A percentile compares a stretch with the other conserved stretches of the same genome.
Evolutionary conservation across 2,113 vertebrate species (phyloP).

Genomic region (Vulpes lagopus): DNA sequence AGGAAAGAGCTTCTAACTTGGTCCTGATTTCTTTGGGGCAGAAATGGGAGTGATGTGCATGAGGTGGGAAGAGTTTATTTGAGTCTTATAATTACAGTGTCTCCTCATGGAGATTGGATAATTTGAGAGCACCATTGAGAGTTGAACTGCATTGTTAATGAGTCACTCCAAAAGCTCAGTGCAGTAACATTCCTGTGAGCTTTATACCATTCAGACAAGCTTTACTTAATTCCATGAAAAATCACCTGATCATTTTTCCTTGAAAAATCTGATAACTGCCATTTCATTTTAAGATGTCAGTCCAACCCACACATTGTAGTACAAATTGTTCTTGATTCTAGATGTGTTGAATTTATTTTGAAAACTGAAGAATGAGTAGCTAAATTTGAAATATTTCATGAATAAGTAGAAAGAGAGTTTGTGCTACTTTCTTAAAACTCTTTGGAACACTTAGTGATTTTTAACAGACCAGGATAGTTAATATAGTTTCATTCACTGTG

Average conservation of each 20-base stretch:
- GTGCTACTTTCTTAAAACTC: background rate
- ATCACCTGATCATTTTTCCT: slow-evolving; percentile 34
- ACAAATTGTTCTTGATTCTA: background rate
- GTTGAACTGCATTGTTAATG: background rate
- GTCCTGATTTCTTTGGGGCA: background rate
- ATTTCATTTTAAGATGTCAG: slow-evolving; percentile 36
- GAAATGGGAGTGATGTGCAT: background rate
- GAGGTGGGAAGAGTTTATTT: background rate
- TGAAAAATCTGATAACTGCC: slow-evolving; percentile 28
- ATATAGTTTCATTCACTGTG: background rate
- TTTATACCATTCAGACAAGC: background rate
- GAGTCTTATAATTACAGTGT: background rate
- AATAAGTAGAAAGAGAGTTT: background rate
- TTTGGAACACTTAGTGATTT: slow-evolving; percentile 10
- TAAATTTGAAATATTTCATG: background rate
- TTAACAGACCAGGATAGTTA: background rate
- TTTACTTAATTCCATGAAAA: background rate
- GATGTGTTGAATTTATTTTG: slow-evolving; percentile 11
- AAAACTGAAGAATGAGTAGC: slow-evolving; percentile 19
- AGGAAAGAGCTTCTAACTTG: background rate
- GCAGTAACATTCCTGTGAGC: background rate
- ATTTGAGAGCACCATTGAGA: background rate
- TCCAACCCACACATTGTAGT: background rate
- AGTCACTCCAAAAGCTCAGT: background rate
- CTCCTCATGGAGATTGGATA: background rate